phyloP scores from a whole-genome alignment of 2,888 invertebrate genomes.

The Steinernema carpocapsae region DNA sequence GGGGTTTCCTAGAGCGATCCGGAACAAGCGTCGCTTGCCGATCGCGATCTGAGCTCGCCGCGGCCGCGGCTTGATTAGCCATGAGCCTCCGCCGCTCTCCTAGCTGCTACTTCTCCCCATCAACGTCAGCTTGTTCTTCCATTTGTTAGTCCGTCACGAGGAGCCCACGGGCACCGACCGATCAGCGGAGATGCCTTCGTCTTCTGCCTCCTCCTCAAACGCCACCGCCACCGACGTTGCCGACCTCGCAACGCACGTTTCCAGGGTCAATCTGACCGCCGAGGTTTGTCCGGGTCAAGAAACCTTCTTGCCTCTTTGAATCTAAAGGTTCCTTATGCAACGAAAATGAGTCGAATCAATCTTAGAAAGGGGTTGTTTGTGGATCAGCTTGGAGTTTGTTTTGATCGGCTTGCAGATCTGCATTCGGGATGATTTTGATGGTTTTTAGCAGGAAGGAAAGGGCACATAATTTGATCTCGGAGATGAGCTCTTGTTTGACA shows the following conservation, averaged over 20 bases:
- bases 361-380: neutral
- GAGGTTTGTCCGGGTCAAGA: constrained; percentile 8
- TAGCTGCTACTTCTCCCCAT: neutral
- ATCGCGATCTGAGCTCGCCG: constrained; percentile 9
- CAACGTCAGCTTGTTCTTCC: constrained; percentile 12
- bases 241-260: constrained; percentile 11
- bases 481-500: too few relatives aligned
- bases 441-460: too few relatives aligned
- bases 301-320: too few relatives aligned
- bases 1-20: neutral
- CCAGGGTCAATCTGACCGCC: constrained; percentile 20
- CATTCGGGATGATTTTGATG: too few relatives aligned
- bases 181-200: constrained; percentile 9
- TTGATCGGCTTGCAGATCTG: too few relatives aligned
- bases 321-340: neutral
- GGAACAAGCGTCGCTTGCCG: neutral
- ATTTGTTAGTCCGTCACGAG: constrained; percentile 13
- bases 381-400: too few relatives aligned
- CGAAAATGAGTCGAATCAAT: neutral
- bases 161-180: neutral
- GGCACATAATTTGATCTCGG: too few relatives aligned
- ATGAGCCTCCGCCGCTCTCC: neutral
- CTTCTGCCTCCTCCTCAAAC: neutral
- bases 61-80: constrained; percentile 19
- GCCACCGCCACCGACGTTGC: neutral